These are phyloP conservation scores for Metellina segmentata DNA, from an alignment of 2,888 invertebrate genomes.

Conservation along the genomic window DNA sequence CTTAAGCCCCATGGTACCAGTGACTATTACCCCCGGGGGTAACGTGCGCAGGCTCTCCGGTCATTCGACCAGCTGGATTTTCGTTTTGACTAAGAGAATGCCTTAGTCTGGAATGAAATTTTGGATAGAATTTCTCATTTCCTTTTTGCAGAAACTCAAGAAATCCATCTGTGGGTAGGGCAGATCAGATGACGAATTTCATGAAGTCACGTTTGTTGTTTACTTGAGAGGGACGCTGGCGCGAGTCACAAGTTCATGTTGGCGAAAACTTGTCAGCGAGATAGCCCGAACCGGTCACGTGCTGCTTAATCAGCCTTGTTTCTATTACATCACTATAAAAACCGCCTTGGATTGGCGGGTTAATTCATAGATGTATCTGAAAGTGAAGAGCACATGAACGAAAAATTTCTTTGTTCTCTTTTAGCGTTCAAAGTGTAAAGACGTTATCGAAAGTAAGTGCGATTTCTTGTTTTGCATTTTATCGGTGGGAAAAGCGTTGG, in stretches of 20 bases:
- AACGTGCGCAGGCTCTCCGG: too few relatives aligned
- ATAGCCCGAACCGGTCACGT: background rate
- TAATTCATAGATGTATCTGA: background rate
- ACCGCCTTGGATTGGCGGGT: background rate
- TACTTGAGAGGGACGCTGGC: background rate
- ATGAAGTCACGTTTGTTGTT: too few relatives aligned
- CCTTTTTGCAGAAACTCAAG: too few relatives aligned
- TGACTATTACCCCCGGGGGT: too few relatives aligned
- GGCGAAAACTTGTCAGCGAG: background rate
- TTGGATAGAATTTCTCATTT: too few relatives aligned
- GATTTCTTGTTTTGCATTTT: background rate
- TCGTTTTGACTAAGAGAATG: too few relatives aligned
- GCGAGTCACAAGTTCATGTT: constrained; percentile 14
- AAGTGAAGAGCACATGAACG: background rate
- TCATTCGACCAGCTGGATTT: too few relatives aligned
- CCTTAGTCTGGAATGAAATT: too few relatives aligned
- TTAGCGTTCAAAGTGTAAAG: background rate
- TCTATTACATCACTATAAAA: background rate
- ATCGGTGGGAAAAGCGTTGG: background rate
- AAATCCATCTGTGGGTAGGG: too few relatives aligned
- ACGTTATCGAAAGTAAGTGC: background rate
- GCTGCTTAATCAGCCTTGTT: background rate
- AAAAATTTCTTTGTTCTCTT: background rate
- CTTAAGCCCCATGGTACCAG: too few relatives aligned
- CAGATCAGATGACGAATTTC: too few relatives aligned